Base-by-base conservation (phyloP, 2,888 invertebrate genomes). In the Archips crataeganus region DNA sequence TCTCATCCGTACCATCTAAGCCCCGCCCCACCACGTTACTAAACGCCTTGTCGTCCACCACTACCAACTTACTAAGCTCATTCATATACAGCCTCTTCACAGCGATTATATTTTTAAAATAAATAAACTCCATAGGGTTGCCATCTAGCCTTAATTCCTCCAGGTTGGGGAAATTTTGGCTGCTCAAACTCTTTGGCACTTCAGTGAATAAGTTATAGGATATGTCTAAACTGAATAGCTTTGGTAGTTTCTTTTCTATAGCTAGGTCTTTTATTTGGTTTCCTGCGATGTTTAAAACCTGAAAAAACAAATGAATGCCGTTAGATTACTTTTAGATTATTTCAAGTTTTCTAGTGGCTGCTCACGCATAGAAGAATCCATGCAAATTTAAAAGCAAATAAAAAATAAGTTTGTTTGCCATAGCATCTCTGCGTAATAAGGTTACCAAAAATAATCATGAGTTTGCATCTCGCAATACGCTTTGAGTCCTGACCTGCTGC, bases 91-190 rank as follows among this genome's bases (percentile, higher is more conserved):
- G 84, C 78, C 79, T 90, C 78, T 86, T 90, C 11, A 96, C 70
- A 8, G 87, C 87, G 23, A 95, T 80, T 45, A 94, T 90, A 47
- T 93, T 91, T 75, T 87, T 85, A 78, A 96, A 95, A 76, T 90
- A 91, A 77, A 96, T 87, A 47, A 80, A 83, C 64, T 87, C 84
- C 13, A 96, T 85, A 2, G 94, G 93, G 86, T 96, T 96, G 75
- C 93, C 93, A 80, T 95, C 95, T 61, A 96, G 82, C n/a, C 90
- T 83, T 6, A 96, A 85, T 61, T 90, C 91, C 66, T 91, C 90
- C 74, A 96, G 85, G 78, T 86, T 87, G 0, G 95, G 95, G 49
- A 95, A 90, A 67, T 90, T 87, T 68, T 90, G 85, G 0, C 84
- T 81, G 77, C 84, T 94, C 39, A 95, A 80, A 36, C 87, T 84